Evolutionary conservation across 2,797 vertebrate genomes (phyloP), one percentile per base, ranked within the genome.

Genomic region (Gymnopithys bicolor): DNA sequence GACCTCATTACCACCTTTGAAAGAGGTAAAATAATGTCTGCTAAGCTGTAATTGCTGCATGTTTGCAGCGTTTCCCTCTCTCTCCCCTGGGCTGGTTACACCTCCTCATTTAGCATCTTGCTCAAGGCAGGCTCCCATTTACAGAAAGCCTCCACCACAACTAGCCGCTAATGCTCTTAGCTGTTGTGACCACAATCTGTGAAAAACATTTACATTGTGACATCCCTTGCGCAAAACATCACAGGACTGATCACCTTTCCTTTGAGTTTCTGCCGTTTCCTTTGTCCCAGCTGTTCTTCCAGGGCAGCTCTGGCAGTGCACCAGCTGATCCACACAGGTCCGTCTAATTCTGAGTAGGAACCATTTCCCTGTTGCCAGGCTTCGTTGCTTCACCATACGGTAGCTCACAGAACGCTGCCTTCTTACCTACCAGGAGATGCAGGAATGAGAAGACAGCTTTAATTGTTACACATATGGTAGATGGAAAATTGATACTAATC

Each of bases 131-230:
- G 53, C 41, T 90, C 60, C 55, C 9, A 0, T 9, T 58, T 12
- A 19, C 39, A 13, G 45, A 48, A 18, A 83, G 76, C 52, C 68
- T 79, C 69, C 62, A 4, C 80, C 45, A 30, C 4, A 19, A n/a
- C 0, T 0, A 7, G 11, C 56, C 8, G 3, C 68, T 48, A 19
- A 25, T 0, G 2, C 52, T 81, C 71, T 17, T 67, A 49, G 33
- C 0, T 33, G 0, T 3, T n/a, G 33, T 60, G 60, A 37, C 9
- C 51, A 2, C 52, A n/a, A 16, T 11, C 55, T 2, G 1, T 2
- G 9, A 52, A 9, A 67, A 55, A 6, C 9, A 0, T 8, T 11
- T 5, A 7, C 5, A 23, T 5, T 5, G 33, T 8, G 53, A 53
- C 62, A 56, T 5, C 25, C 48, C 49, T 21, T 11, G 33, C 51